These are phyloP conservation scores for Azorinus chamasolen DNA, from an alignment of 2,888 invertebrate genomes.

Conservation along the genomic window DNA sequence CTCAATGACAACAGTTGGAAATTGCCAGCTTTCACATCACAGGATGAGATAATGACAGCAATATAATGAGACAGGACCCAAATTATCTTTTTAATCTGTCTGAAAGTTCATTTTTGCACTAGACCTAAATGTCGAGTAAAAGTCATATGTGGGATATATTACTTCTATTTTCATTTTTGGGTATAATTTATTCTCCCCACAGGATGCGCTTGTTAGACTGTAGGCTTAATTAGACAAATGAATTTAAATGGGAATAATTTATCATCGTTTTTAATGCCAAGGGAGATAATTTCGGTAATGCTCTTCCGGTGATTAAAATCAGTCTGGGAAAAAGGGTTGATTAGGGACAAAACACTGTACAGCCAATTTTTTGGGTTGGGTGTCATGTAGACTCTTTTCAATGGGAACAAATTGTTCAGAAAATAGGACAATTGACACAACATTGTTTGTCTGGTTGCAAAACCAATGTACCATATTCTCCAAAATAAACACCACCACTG, in stretches of 20 bases:
- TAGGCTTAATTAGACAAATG: slow-evolving; percentile 62
- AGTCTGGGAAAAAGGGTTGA: slow-evolving; percentile 47
- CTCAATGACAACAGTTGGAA: slow-evolving; percentile 12
- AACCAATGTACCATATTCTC: too few relatives aligned
- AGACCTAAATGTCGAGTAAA: slow-evolving; percentile 41
- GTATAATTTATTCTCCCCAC: slow-evolving; percentile 35
- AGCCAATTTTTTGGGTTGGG: too few relatives aligned
- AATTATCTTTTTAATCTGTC: slow-evolving; percentile 28
- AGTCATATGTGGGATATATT: too few relatives aligned
- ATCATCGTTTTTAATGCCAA: slow-evolving; percentile 60
- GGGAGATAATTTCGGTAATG: slow-evolving; percentile 60
- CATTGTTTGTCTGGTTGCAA: too few relatives aligned
- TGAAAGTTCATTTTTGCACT: slow-evolving; percentile 20
- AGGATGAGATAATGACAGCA: slow-evolving; percentile 1
- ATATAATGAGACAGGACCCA: slow-evolving; percentile 20
- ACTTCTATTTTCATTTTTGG: slow-evolving; percentile 9
- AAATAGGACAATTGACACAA: too few relatives aligned
- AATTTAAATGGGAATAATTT: slow-evolving; percentile 59
- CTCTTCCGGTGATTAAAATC: slow-evolving; percentile 64
- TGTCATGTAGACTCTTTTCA: too few relatives aligned
- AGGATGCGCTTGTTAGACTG: slow-evolving; percentile 52
- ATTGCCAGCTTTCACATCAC: slow-evolving; percentile 7
- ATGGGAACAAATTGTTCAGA: too few relatives aligned
- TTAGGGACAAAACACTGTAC: too few relatives aligned
- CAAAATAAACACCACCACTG: too few relatives aligned